Evolutionary conservation across 2,888 invertebrate genomes (phyloP), one percentile per base, ranked within the genome.

Genomic region (Oscheius sp.): DNA sequence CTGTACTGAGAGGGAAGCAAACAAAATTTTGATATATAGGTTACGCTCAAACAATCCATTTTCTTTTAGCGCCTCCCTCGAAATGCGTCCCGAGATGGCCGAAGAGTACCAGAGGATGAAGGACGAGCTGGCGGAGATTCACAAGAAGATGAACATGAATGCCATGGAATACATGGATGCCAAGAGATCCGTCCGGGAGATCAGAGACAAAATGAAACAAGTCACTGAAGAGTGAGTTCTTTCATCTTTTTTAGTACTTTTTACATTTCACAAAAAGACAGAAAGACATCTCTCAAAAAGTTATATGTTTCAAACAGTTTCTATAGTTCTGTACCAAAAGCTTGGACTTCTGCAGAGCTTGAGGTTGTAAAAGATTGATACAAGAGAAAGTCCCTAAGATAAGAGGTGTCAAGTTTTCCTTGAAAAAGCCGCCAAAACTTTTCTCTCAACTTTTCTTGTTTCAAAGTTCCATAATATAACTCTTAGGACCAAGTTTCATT

Each of bases 91-190:
- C 7, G 42, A 42, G 7, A 42, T 42, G 42, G 42, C 42, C 13
- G 77, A 68, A 21, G 74, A 80, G 59, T 51, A 82, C 1, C 66
- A 70, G n/a, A 58, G 68, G 3, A 62, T 83, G 7, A 75, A 79
- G n/a, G 60, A 78, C 9, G 82, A 85, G 58, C 78, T 86, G 59
- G 63, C 74, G 7, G 79, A 79, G 7, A 48, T 87, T 9, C 84
- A 84, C 76, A 79, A 78, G 55, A 63, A 75, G 65, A 85, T 86
- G 62, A 79, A 76, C 59, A 75, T 79, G 48, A 88, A 88, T 70
- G 87, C 87, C 65, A 84, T 86, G 53, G 62, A 42, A 47, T 75
- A 78, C 13, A 79, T 81, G 32, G 75, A 81, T n/a, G 74, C 78
- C 0, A 78, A 75, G 13, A 66, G 66, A 32, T 62, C 59, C 48